phyloP scores from a whole-genome alignment of 2,113 vertebrate genomes.

The Festucalex cinctus region DNA sequence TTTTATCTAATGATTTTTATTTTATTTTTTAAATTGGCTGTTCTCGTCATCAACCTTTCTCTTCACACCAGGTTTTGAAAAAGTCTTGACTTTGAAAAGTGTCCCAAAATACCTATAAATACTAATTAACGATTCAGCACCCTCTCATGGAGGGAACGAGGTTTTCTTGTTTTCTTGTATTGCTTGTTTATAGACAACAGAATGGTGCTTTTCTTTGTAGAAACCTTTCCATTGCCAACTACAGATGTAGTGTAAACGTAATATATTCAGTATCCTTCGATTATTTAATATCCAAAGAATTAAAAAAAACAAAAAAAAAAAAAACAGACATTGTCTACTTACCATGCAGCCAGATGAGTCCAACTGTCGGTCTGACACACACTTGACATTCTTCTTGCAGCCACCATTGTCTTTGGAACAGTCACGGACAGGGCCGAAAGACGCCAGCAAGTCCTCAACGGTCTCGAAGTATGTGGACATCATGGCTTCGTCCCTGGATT shows the following conservation, averaged over 20 bases:
- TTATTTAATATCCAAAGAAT: not conserved
- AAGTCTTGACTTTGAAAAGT: too few relatives aligned
- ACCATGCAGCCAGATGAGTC: slow-evolving; percentile 97
- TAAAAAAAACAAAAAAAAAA: not conserved
- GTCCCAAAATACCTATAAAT: too few relatives aligned
- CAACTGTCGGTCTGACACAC: slow-evolving; percentile 88
- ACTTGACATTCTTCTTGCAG: slow-evolving; percentile 97
- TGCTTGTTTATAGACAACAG: too few relatives aligned
- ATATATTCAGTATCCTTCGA: not conserved
- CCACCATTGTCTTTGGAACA: slow-evolving; percentile 94
- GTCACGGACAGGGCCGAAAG: slow-evolving; percentile 93
- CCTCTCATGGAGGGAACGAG: too few relatives aligned
- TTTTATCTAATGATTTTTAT: too few relatives aligned
- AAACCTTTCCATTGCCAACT: not conserved
- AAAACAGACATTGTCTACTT: slow-evolving; percentile 50
- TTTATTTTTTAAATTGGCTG: too few relatives aligned
- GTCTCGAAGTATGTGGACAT: slow-evolving; percentile 96
- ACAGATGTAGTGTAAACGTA: not conserved
- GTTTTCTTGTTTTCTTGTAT: not conserved
- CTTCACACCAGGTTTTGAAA: too few relatives aligned
- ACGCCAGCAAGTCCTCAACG: slow-evolving; percentile 91
- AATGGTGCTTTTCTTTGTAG: not conserved
- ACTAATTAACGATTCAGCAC: too few relatives aligned
- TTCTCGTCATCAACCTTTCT: too few relatives aligned
- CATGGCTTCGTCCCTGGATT: slow-evolving; percentile 90